Conservation (phyloP, 2,113 vertebrate species). For the Erythrocercus mccallii region DNA sequence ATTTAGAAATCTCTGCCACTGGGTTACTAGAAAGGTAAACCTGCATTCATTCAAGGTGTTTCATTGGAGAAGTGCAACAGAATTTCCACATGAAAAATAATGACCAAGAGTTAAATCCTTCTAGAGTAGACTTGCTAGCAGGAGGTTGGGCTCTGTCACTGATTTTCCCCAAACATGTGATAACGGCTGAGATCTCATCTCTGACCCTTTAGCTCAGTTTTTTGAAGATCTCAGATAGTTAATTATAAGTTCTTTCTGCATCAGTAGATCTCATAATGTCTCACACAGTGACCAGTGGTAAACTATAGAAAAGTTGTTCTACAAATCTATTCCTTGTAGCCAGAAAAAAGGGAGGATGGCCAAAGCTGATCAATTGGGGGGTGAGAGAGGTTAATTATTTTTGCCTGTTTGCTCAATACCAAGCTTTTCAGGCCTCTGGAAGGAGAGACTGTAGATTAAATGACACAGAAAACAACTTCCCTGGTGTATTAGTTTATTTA, state of each 20-base stretch:
- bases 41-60: background rate
- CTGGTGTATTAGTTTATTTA: background rate
- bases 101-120: background rate
- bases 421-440: background rate
- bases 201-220: background rate
- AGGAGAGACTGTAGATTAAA: background rate
- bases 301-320: background rate
- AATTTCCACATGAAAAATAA: background rate
- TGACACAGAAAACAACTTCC: constrained; percentile 1
- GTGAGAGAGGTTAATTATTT: constrained; percentile 33
- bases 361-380: background rate
- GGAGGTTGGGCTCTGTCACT: background rate
- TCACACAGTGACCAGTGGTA: background rate
- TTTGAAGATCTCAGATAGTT: background rate
- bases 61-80: background rate
- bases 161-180: background rate
- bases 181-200: background rate
- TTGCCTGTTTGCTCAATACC: background rate
- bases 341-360: background rate
- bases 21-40: background rate
- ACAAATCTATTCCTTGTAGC: background rate
- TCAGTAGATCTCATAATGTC: background rate
- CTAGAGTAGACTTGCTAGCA: background rate
- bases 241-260: constrained; percentile 26
- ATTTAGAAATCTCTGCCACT: background rate